Evolutionary conservation across 2,113 vertebrate species (phyloP), one percentile per base, ranked within the genome.

Genomic region (Copsychus sechellarum): DNA sequence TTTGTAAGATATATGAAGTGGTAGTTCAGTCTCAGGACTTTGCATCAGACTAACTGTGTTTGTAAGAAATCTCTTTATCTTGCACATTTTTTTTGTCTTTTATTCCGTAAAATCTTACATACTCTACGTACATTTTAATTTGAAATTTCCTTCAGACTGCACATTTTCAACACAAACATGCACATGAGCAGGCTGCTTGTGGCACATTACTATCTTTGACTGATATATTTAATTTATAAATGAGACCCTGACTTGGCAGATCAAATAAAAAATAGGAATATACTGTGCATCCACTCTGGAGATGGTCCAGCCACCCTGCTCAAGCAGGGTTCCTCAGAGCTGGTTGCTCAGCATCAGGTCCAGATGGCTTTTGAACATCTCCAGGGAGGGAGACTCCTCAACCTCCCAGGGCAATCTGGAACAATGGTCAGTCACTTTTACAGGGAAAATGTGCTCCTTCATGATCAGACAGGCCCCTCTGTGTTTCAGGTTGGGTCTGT

Each of bases 221-320:
- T 56, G 50, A 84, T 71, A 26, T 62, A 70, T 31, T 58, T 66
- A 1, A 70, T 54, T 90, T 42, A 66, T 22, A 65, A 81, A 83
- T n/a, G 13, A 77, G 81, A 50, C 13, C 4, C 12, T 78, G 13
- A 71, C 22, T 84, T 85, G n/a, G 19, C 21, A 51, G 23, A 66
- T 62, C n/a, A 86, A 45, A 58, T 13, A 71, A 82, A 85, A 90
- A 82, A 28, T 5, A 19, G 50, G 8, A 83, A 70, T 66, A 65
- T 3, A 17, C 48, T 12, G 28, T 67, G 17, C 56, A 71, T 6
- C 12, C 23, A 40, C 9, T 66, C n/a, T 57, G 28, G 31, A 31
- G 34, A 14, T 43, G 10, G 8, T n/a, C 9, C 22, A 58, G 11
- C 2, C 4, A 2, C 10, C 2, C 12, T 43, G 33, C 6, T 69